Percentiles rank a stretch among this genome's conserved stretches.
phyloP scores from a whole-genome alignment of 1,140 invertebrate genomes.

The Battus philenor region DNA sequence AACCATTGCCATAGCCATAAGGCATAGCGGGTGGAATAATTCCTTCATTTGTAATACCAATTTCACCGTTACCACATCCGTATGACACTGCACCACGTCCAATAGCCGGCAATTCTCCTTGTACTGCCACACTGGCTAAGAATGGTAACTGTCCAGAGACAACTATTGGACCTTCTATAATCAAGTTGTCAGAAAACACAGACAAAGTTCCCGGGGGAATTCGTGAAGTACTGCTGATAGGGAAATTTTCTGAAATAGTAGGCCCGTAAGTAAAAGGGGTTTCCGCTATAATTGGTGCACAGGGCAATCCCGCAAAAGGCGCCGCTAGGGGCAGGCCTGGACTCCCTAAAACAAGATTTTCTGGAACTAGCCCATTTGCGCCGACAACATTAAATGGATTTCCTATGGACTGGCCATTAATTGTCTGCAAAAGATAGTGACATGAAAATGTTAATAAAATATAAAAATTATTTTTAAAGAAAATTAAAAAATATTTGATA shows the following conservation, averaged over 20 bases:
- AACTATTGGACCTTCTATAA: constrained; percentile 28
- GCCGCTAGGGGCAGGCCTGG: neutral
- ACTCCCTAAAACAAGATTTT: constrained; percentile 2
- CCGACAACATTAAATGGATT: constrained; percentile 3
- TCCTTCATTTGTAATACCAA: constrained; percentile 22
- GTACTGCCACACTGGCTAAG: constrained; percentile 23
- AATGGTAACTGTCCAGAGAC: constrained; percentile 27
- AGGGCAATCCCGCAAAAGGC: neutral
- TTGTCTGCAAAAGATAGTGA: constrained; percentile 3
- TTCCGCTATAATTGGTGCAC: constrained; percentile 9
- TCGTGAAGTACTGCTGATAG: neutral
- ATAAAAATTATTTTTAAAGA: neutral
- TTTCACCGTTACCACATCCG: constrained; percentile 23
- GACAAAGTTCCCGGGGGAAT: constrained; percentile 16
- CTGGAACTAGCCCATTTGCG: constrained; percentile 1
- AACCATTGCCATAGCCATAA: constrained; percentile 1
- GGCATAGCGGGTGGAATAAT: constrained; percentile 1
- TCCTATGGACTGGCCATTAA: constrained; percentile 4
- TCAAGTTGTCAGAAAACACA: constrained; percentile 26
- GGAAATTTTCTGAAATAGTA: constrained; percentile 6
- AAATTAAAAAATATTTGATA: neutral
- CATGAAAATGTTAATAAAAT: neutral
- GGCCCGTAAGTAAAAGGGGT: constrained; percentile 7
- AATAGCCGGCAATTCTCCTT: constrained; percentile 22
- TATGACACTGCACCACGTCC: constrained; percentile 26